These are phyloP conservation scores for Labroides dimidiatus DNA, from an alignment of 2,797 vertebrate species.

Conservation along the genomic window DNA sequence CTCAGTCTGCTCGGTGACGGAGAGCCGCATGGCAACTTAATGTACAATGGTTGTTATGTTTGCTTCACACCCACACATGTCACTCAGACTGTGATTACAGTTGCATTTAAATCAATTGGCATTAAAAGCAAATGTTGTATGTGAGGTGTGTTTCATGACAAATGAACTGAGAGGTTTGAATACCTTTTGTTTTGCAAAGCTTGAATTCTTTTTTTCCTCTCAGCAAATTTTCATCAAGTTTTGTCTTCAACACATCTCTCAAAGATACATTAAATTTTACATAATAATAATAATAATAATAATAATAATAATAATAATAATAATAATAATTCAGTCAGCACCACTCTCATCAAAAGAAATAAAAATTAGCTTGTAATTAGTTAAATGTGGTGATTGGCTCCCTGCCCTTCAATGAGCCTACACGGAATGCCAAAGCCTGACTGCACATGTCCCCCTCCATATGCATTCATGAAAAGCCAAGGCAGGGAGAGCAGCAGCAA, in stretches of 20 bases:
- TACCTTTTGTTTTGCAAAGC: neutral
- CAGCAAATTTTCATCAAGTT: neutral
- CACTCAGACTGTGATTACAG: conserved; percentile 29
- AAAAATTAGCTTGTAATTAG: no score
- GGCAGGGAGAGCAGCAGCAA: no score
- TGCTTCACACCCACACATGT: conserved; percentile 35
- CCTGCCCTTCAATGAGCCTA: no score
- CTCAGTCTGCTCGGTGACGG: conserved; percentile 55
- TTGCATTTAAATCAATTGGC: conserved; percentile 15
- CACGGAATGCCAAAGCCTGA: no score
- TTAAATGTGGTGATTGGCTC: no score
- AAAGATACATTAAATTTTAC: neutral
- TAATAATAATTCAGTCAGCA: no score
- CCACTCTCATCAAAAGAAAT: no score
- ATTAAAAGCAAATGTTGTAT: conserved; percentile 12
- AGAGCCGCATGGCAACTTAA: conserved; percentile 45
- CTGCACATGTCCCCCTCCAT: no score
- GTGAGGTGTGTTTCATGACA: conserved; percentile 9
- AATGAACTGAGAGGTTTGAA: neutral
- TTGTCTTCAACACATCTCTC: conserved; percentile 6
- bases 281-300: no score
- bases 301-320: neutral
- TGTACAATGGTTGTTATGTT: conserved; percentile 40
- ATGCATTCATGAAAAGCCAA: no score
- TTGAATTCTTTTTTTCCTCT: no score